Base-by-base conservation (phyloP, 2,797 vertebrate genomes). In the Macropus fuliginosus region DNA sequence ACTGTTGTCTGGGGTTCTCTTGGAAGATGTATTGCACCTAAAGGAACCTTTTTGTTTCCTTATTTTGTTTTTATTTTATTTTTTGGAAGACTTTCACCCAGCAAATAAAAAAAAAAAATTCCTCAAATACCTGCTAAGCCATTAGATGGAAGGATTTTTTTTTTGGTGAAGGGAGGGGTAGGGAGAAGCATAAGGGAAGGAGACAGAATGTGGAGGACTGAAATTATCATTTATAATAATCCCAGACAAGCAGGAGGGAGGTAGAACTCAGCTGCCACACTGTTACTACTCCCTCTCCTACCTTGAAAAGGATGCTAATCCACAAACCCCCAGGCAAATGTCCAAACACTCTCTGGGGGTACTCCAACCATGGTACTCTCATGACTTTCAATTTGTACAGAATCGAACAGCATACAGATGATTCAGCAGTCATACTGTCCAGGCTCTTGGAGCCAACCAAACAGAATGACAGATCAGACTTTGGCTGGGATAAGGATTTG, bases 31-130 rank as follows among this genome's bases (percentile, higher is more conserved):
- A 24, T 74, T 74, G 18, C 16, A 74, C 4, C n/a, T 74, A 74
- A 74, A 40, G 34, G 18, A 74, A 40, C 2, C 8, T 81, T 74
- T 74, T 24, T 74, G 16, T 74, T 74, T 40, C 0, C 21, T 74
- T 81, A 21, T 40, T 21, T 81, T 40, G 66, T 40, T 74, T 74
- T 74, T 0, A 74, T 74, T 74, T 66, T 40, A 74, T 74, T 18
- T 29, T 74, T 14, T 5, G 31, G 18, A 55, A 0, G 54, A 52
- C 50, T 12, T 66, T n/a, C 3, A 46, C 0, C 54, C 0, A 0
- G 59, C 6, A 56, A 66, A 54, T 1, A 46, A 46, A 46, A 66
- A 66, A 11, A 59, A 57, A 52, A 8, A 55, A 9, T 87, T 89
- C 54, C 29, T 55, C 92, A 94, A 50, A 31, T 27, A 3, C 46